A percentile compares a stretch with the other conserved stretches of the same genome.
Conservation (phyloP, 2,888 invertebrate species). For the Agonopterix alstromeriana region DNA sequence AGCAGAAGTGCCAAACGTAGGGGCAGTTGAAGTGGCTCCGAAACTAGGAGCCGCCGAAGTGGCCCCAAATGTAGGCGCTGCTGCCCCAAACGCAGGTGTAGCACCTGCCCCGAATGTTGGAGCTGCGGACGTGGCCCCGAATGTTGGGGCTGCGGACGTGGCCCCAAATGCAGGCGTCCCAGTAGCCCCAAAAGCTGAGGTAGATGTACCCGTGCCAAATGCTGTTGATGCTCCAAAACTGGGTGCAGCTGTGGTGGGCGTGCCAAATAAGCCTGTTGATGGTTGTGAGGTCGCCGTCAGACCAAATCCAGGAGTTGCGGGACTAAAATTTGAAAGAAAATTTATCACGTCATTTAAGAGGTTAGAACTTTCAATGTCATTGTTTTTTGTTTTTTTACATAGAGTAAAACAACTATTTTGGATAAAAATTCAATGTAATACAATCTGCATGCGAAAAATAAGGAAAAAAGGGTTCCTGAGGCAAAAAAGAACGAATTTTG, state of each 20-base stretch:
- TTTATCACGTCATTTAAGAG: conserved; percentile 10
- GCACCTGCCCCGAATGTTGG: conserved; percentile 5
- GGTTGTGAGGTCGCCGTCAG: conserved; percentile 43
- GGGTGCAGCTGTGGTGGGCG: conserved; percentile 34
- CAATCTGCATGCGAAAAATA: too few relatives aligned
- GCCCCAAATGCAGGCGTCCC: conserved; percentile 39
- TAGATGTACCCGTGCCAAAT: conserved; percentile 18
- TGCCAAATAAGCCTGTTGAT: conserved; percentile 44
- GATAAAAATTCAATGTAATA: too few relatives aligned
- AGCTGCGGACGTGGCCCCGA: conserved; percentile 31
- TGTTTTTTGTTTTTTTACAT: not conserved
- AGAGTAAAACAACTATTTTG: too few relatives aligned
- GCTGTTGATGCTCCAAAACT: conserved; percentile 25
- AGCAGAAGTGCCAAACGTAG: too few relatives aligned
- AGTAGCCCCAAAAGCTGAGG: conserved; percentile 30
- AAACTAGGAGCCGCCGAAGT: too few relatives aligned
- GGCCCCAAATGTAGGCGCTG: too few relatives aligned
- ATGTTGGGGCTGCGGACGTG: conserved; percentile 28
- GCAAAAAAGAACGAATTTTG: conserved; percentile 4
- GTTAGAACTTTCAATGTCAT: conserved; percentile 16
- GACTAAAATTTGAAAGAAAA: conserved; percentile 28
- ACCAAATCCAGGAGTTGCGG: conserved; percentile 53
- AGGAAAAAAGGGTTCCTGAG: too few relatives aligned
- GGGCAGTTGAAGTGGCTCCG: too few relatives aligned
- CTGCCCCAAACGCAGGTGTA: conserved; percentile 12